phyloP scores from a whole-genome alignment of 2,888 invertebrate species.

The Hoplodrina blanda region DNA sequence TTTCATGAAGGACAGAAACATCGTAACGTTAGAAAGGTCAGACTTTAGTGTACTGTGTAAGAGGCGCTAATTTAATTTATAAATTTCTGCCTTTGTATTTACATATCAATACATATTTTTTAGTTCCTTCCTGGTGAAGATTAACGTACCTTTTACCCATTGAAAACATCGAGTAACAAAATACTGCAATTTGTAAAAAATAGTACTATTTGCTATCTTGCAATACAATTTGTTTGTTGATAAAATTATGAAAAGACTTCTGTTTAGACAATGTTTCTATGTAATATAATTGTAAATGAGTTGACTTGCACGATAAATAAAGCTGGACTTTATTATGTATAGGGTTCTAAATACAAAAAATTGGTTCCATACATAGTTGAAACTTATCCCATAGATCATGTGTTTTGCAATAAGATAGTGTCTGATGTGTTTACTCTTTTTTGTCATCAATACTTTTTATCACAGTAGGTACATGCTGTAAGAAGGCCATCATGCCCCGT shows the following conservation, averaged over 20 bases:
- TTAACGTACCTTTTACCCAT: neutral
- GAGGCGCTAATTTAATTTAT: slow-evolving; percentile 48
- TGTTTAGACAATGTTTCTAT: slow-evolving; percentile 18
- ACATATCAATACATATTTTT: slow-evolving; percentile 1
- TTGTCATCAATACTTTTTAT: slow-evolving; percentile 44
- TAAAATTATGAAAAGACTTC: slow-evolving; percentile 11
- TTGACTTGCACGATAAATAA: slow-evolving; percentile 8
- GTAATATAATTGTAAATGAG: slow-evolving; percentile 14
- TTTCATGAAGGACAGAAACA: slow-evolving; percentile 25
- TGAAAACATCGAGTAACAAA: neutral
- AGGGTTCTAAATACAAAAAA: neutral
- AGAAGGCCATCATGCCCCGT: slow-evolving; percentile 89
- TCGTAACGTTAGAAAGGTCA: slow-evolving; percentile 50
- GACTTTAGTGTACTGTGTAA: slow-evolving; percentile 14
- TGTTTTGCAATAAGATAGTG: neutral
- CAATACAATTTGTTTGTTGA: slow-evolving; percentile 38
- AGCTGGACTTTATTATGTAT: neutral
- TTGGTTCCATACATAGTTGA: too few species aligned
- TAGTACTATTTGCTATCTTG: slow-evolving; percentile 13
- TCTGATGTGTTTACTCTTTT: slow-evolving; percentile 17
- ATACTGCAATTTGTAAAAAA: neutral
- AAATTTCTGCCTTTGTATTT: slow-evolving; percentile 6
- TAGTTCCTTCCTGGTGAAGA: slow-evolving; percentile 2
- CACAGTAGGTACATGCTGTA: slow-evolving; percentile 62
- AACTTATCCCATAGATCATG: neutral